Evolutionary conservation across 53 echinoderm and acorn worm genomes (phyloP).

Genomic region (Holothuria scabra): DNA sequence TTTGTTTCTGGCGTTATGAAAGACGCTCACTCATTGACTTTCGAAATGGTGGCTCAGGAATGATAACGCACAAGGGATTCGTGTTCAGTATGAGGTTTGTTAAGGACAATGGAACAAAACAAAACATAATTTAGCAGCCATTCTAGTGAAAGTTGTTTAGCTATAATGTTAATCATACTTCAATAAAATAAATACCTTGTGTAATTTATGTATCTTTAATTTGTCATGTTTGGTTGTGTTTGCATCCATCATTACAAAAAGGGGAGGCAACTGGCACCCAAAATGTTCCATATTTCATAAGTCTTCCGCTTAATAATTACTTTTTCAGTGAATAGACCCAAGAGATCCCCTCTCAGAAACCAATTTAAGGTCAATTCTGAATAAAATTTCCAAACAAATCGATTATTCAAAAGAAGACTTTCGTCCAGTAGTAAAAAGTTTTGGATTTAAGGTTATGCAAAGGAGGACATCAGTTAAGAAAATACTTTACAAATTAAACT

Average conservation of each 20-base stretch:
- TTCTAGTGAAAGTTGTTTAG: neutral
- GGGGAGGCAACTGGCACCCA: neutral
- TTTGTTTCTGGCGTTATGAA: neutral
- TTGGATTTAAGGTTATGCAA: slow-evolving; percentile 1
- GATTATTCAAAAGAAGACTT: neutral
- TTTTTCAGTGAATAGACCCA: neutral
- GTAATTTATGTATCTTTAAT: too few relatives aligned
- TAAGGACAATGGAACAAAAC: slow-evolving; percentile 24
- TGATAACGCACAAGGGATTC: neutral
- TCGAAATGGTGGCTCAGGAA: neutral
- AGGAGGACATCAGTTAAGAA: neutral
- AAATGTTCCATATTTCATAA: neutral
- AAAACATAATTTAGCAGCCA: neutral
- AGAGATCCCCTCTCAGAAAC: neutral
- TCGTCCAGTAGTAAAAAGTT: slow-evolving; percentile 11
- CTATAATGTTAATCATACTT: too few relatives aligned
- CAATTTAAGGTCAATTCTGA: neutral
- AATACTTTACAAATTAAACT: neutral
- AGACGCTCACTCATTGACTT: neutral
- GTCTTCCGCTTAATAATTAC: slow-evolving; percentile 16
- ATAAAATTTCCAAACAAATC: neutral
- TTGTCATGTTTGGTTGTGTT: too few relatives aligned
- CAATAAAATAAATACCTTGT: too few relatives aligned
- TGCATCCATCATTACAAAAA: too few relatives aligned
- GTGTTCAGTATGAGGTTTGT: neutral